A percentile compares a stretch with the other conserved stretches of the same genome.
These are phyloP conservation scores for Taeniopygia guttata DNA, from an alignment of 2,797 vertebrate genomes.

Conservation along the genomic window DNA sequence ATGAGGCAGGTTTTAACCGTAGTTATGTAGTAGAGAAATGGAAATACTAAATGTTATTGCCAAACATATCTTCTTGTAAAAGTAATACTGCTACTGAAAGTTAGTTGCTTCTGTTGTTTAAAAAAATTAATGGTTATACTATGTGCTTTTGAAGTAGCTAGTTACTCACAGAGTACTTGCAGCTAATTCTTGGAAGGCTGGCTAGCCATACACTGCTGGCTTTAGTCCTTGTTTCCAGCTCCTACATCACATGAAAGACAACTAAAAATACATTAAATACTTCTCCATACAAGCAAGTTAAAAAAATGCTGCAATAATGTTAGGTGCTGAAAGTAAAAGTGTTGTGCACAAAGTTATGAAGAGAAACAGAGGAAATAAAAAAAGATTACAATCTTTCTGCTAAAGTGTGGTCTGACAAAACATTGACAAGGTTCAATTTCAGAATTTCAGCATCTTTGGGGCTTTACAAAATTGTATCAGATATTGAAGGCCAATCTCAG, in stretches of 20 bases:
- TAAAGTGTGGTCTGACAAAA: background rate
- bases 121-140: background rate
- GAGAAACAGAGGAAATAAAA: background rate
- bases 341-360: background rate
- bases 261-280: constrained; percentile 65
- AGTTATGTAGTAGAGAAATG: background rate
- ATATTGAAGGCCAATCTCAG: background rate
- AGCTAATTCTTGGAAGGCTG: constrained; percentile 57
- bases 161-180: background rate
- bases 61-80: background rate
- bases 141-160: background rate
- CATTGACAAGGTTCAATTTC: background rate
- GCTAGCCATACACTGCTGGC: constrained; percentile 38
- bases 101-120: background rate
- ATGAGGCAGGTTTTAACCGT: background rate
- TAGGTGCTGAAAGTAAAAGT: background rate
- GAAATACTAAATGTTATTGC: background rate
- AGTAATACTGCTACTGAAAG: background rate
- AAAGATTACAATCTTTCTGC: background rate
- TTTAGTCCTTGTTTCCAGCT: constrained; percentile 60
- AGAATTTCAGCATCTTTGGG: background rate
- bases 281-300: constrained; percentile 45
- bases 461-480: background rate
- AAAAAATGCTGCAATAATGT: constrained; percentile 1
- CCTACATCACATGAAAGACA: constrained; percentile 55